phyloP scores from a whole-genome alignment of 2,888 invertebrate species.

The Drosophila setosimentum region DNA sequence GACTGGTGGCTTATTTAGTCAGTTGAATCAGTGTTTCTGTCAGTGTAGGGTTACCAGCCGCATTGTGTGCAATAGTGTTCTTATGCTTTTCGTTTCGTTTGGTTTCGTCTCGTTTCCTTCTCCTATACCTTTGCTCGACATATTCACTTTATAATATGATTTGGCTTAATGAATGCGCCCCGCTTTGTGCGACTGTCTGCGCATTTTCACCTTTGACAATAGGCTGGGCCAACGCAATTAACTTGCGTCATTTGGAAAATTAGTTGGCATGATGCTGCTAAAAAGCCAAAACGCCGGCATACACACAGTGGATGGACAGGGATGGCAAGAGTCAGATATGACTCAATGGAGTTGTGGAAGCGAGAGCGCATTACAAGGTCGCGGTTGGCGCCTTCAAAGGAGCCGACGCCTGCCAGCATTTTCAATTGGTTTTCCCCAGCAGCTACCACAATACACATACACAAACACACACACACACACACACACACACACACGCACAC shows the following conservation, averaged over 20 bases:
- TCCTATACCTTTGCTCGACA: slow-evolving; percentile 26
- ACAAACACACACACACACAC: background rate
- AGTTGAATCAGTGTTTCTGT: slow-evolving; percentile 1
- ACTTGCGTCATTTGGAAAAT: slow-evolving; percentile 79
- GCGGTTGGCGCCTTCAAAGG: slow-evolving; percentile 57
- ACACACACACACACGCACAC: background rate
- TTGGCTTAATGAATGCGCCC: slow-evolving; percentile 73
- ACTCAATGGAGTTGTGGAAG: background rate
- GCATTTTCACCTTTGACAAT: slow-evolving; percentile 69
- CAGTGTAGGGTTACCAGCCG: background rate
- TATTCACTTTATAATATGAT: slow-evolving; percentile 68
- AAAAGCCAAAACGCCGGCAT: slow-evolving; percentile 40
- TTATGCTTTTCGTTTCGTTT: background rate
- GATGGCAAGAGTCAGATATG: background rate
- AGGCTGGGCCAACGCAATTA: slow-evolving; percentile 61
- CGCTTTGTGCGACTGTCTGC: slow-evolving; percentile 52
- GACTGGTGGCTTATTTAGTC: background rate
- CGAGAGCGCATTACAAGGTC: slow-evolving; percentile 54
- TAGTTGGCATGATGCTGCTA: slow-evolving; percentile 78
- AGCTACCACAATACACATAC: background rate
- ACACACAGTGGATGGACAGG: background rate
- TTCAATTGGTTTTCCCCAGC: slow-evolving; percentile 59
- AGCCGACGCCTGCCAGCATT: slow-evolving; percentile 44
- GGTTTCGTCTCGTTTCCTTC: slow-evolving; percentile 2
- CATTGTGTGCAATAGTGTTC: background rate